phyloP scores from a whole-genome alignment of 2,113 vertebrate species.

The Leiothrix lutea region DNA sequence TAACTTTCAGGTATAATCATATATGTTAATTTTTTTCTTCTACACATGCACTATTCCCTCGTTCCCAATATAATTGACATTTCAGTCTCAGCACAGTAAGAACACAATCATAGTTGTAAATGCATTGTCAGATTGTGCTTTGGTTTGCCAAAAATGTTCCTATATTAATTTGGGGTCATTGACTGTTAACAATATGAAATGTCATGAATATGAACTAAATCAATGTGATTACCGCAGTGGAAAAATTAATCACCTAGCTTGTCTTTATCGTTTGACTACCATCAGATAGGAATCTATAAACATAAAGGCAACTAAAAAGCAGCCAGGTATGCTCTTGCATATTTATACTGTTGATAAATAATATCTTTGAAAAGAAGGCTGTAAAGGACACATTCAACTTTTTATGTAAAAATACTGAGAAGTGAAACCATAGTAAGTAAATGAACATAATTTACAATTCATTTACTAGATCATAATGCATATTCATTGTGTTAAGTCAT shows the following conservation, averaged over 20 bases:
- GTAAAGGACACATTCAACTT: neutral
- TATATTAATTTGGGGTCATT: slow-evolving; percentile 51
- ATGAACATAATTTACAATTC: neutral
- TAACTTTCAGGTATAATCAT: neutral
- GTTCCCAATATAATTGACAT: neutral
- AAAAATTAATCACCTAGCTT: slow-evolving; percentile 61
- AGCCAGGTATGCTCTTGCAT: slow-evolving; percentile 28
- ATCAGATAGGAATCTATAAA: slow-evolving; percentile 56
- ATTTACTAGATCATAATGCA: neutral
- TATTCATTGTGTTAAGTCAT: neutral
- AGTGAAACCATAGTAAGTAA: neutral
- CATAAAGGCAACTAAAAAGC: slow-evolving; percentile 5
- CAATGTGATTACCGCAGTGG: slow-evolving; percentile 54
- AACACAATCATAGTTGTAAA: slow-evolving; percentile 20
- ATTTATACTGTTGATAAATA: slow-evolving; percentile 13
- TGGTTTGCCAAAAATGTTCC: slow-evolving; percentile 19
- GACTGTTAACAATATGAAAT: slow-evolving; percentile 57
- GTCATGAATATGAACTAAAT: slow-evolving; percentile 58
- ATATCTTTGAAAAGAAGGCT: neutral
- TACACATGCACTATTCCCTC: neutral
- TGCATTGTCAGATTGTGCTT: slow-evolving; percentile 35
- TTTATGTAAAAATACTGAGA: neutral
- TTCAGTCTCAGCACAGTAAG: neutral
- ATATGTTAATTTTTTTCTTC: neutral
- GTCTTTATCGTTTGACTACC: slow-evolving; percentile 49